Conservation (phyloP, 2,113 vertebrate species). For the Martes martes region DNA sequence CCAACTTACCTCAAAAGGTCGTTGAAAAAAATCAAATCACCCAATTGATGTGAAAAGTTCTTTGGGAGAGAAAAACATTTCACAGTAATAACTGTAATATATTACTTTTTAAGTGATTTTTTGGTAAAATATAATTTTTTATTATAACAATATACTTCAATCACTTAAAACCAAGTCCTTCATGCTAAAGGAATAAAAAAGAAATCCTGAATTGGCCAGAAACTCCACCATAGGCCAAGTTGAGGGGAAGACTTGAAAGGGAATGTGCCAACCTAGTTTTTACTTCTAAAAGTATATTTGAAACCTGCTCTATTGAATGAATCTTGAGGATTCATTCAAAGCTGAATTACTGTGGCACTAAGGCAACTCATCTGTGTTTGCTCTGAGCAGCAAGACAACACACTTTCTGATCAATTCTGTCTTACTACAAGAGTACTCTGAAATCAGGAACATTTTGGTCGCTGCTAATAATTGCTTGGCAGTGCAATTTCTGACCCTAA, state of each 20-base stretch:
- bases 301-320: neutral
- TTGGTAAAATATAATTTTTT: neutral
- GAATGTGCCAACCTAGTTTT: neutral
- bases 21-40: slow-evolving; percentile 57
- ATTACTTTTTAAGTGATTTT: neutral
- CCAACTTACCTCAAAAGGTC: neutral
- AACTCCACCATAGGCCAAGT: neutral
- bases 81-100: neutral
- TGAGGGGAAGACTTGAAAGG: neutral
- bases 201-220: neutral
- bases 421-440: neutral
- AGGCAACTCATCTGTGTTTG: neutral
- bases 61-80: slow-evolving; percentile 7
- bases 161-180: slow-evolving; percentile 13
- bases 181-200: neutral
- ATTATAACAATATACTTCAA: slow-evolving; percentile 10
- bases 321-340: neutral
- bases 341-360: neutral
- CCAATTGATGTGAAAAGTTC: slow-evolving; percentile 15
- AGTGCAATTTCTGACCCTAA: slow-evolving; percentile 44
- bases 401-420: neutral
- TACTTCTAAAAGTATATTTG: neutral
- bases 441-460: neutral
- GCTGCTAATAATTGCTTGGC: neutral
- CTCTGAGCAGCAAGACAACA: neutral